Conservation (phyloP, 2,797 vertebrate genomes). For the Discoglossus pictus region DNA sequence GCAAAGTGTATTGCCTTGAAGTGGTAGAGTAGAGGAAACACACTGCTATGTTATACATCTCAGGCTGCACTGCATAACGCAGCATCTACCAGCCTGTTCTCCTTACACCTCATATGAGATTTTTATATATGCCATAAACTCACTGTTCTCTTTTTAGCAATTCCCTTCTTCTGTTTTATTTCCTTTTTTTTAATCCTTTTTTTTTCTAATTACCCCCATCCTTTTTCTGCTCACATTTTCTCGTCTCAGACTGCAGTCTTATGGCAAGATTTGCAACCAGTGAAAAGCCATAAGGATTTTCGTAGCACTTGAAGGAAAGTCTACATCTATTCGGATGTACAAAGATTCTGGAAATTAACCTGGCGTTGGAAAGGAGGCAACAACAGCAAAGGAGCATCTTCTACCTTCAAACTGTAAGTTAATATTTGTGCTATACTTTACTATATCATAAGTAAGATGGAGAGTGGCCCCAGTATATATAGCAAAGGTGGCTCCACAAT, state of each 20-base stretch:
- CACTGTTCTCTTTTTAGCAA: no score
- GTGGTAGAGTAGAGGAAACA: slow-evolving; percentile 45
- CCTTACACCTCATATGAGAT: slow-evolving; percentile 1
- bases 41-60: slow-evolving; percentile 46
- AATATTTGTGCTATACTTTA: neutral
- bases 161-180: neutral
- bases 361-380: slow-evolving; percentile 1
- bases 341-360: neutral
- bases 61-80: slow-evolving; percentile 33
- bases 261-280: neutral
- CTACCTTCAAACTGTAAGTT: slow-evolving; percentile 30
- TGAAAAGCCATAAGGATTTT: slow-evolving; percentile 11
- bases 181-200: neutral
- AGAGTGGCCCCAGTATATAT: no score
- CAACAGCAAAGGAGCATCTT: neutral
- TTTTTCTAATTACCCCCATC: neutral
- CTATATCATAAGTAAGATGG: no score
- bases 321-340: slow-evolving; percentile 4
- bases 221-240: neutral
- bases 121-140: neutral
- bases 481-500: no score
- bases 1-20: slow-evolving; percentile 52
- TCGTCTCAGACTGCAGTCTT: neutral
- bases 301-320: slow-evolving; percentile 1
- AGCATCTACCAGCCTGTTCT: slow-evolving; percentile 26